Percentiles rank a stretch among this genome's conserved stretches.
These are phyloP conservation scores for Lucinisca nassula DNA, from an alignment of 2,888 invertebrate species.

Conservation along the genomic window DNA sequence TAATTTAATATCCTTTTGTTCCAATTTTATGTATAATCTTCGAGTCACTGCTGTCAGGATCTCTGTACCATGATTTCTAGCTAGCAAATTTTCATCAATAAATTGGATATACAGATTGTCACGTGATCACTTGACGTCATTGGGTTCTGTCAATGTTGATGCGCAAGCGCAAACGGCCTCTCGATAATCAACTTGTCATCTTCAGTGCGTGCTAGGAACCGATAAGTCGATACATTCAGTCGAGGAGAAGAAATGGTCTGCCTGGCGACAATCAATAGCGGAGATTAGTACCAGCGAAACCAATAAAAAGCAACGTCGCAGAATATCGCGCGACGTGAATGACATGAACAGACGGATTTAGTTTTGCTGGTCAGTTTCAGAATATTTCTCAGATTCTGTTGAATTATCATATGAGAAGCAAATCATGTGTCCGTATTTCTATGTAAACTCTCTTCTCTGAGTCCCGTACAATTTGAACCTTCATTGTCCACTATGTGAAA, in stretches of 20 bases:
- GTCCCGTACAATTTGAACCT: too few species aligned
- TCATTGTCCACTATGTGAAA: too few species aligned
- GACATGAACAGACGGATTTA: too few species aligned
- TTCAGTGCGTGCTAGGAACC: slow-evolving; percentile 11
- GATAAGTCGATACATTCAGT: slow-evolving; percentile 6
- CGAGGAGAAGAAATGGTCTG: not conserved
- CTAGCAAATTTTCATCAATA: slow-evolving; percentile 19
- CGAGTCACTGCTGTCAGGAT: not conserved
- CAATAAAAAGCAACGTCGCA: too few species aligned
- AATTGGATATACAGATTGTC: slow-evolving; percentile 30
- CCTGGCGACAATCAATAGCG: not conserved
- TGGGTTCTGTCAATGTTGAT: slow-evolving; percentile 54
- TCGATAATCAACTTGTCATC: slow-evolving; percentile 13
- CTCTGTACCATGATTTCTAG: slow-evolving; percentile 6
- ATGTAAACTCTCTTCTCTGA: too few species aligned
- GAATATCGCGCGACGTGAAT: too few species aligned
- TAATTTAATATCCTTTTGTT: not conserved
- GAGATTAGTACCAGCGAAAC: not conserved
- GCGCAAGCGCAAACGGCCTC: slow-evolving; percentile 61
- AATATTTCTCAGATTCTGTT: too few species aligned
- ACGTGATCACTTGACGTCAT: slow-evolving; percentile 71
- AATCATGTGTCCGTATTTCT: too few species aligned
- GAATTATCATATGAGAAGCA: too few species aligned
- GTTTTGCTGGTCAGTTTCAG: too few species aligned
- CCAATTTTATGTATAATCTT: not conserved